Base-by-base conservation (phyloP, 1,140 invertebrate genomes). In the Leptonema lineaticorne region DNA sequence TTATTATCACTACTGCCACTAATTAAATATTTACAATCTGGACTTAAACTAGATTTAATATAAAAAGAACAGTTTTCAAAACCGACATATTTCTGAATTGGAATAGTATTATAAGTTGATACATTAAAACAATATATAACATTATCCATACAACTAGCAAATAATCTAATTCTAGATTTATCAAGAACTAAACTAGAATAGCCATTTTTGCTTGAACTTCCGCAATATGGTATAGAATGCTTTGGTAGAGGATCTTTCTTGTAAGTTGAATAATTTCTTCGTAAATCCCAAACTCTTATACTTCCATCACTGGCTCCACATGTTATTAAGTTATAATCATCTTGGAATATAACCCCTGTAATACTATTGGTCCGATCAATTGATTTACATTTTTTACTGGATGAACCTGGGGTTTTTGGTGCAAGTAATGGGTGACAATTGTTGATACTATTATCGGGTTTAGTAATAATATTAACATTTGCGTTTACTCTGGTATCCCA, bases 231-330 rank as follows among this genome's bases (percentile, higher is more conserved):
- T 67, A 95, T 84, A 1, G 82, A 83, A 74, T 89, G 83, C 73
- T 90, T 89, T 0, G 93, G 87, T 30, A 89, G 71, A 0, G 92
- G 90, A 29, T 89, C 87, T 48, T 85, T 84, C 75, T 87, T 90
- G 68, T 88, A 85, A 8, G 81, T 81, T 1, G 84, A 86, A 74
- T 94, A 94, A 73, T 88, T 92, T 75, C 93, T 92, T 27, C 93
- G 77, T 11, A 94, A 74, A 80, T 96, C 94, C 94, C 94, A 96
- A 1, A 92, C 85, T 78, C 95, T 94, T 7, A 96, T 90, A 41
- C 88, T 80, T 0, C 92, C 92, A 81, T 95, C 92, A 46, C 90
- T 89, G 59, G 92, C 89, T 9, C 91, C 90, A 74, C 92, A 90
- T 0, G 92, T 94, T 28, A 94, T 83, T 6, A 95, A 79, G 14